phyloP scores from a whole-genome alignment of 2,113 vertebrate species.

The Heterochromis multidens region DNA sequence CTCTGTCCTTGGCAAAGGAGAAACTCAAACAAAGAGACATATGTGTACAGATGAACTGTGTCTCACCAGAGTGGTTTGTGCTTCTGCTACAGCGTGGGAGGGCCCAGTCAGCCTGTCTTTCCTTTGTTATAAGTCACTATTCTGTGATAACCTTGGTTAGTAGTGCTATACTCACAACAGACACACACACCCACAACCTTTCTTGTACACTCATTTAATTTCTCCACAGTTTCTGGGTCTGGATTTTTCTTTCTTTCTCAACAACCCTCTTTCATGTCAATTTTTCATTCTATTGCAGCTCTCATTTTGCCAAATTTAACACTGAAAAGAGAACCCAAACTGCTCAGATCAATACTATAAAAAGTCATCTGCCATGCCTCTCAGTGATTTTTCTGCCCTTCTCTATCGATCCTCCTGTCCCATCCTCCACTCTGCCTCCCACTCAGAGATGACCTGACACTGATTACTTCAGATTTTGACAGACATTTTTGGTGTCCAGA shows the following conservation, averaged over 20 bases:
- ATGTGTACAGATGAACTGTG: background rate
- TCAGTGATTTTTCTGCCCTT: conserved; percentile 5
- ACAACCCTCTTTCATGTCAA: background rate
- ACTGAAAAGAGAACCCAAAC: background rate
- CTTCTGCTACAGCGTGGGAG: conserved; percentile 44
- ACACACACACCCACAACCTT: conserved; percentile 22
- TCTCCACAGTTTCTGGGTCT: background rate
- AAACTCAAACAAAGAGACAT: background rate
- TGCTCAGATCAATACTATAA: conserved; percentile 9
- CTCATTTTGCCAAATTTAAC: background rate
- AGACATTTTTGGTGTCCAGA: conserved; percentile 64
- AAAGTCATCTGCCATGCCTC: background rate
- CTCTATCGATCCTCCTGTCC: conserved; percentile 9
- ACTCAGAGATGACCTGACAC: conserved; percentile 70
- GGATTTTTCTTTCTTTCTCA: background rate
- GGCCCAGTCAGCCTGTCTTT: conserved; percentile 42
- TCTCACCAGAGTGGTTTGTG: conserved; percentile 66
- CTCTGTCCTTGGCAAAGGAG: conserved; percentile 20
- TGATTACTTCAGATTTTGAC: conserved; percentile 62
- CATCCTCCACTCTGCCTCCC: conserved; percentile 7
- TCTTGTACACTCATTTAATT: background rate
- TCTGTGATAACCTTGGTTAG: conserved; percentile 70
- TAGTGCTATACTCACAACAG: conserved; percentile 63
- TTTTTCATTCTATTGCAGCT: background rate
- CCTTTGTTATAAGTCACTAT: conserved; percentile 61